Evolutionary conservation across 2,797 vertebrate species (phyloP).

Genomic region (Harpagifer antarcticus): DNA sequence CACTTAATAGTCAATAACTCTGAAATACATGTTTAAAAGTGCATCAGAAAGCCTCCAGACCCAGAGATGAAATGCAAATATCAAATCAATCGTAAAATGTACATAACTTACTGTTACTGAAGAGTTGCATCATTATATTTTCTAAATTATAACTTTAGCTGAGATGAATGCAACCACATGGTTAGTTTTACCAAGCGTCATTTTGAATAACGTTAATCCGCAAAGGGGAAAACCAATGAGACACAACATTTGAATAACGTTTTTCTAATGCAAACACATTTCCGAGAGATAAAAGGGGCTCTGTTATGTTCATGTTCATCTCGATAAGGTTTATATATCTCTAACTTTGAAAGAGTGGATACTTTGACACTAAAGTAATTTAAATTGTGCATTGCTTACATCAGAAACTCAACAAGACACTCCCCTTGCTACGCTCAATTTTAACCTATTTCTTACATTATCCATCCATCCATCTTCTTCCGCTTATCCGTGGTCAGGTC

Average conservation of each 20-base stretch:
- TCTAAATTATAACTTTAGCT: not conserved
- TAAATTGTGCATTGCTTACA: not conserved
- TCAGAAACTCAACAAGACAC: not conserved
- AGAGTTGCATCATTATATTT: not conserved
- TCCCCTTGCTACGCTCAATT: not conserved
- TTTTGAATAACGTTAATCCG: too few species aligned
- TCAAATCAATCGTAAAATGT: not conserved
- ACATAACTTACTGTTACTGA: not conserved
- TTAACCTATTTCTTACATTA: not conserved
- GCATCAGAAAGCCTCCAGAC: not conserved
- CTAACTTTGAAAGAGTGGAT: not conserved
- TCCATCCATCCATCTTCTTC: too few species aligned
- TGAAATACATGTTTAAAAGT: not conserved
- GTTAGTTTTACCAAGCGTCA: too few species aligned
- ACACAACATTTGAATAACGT: too few species aligned
- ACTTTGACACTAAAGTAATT: too few species aligned
- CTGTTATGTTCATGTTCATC: too few species aligned
- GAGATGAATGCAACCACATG: too few species aligned
- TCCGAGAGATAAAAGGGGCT: too few species aligned
- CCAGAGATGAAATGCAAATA: not conserved
- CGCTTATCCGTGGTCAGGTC: too few species aligned
- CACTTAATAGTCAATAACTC: too few species aligned
- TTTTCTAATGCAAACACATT: too few species aligned
- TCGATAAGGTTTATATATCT: not conserved
- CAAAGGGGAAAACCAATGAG: too few species aligned